Percentiles rank a stretch among this genome's conserved stretches.
Conservation (phyloP, 2,888 invertebrate species). For the Dyspetes luteomarginatus region DNA sequence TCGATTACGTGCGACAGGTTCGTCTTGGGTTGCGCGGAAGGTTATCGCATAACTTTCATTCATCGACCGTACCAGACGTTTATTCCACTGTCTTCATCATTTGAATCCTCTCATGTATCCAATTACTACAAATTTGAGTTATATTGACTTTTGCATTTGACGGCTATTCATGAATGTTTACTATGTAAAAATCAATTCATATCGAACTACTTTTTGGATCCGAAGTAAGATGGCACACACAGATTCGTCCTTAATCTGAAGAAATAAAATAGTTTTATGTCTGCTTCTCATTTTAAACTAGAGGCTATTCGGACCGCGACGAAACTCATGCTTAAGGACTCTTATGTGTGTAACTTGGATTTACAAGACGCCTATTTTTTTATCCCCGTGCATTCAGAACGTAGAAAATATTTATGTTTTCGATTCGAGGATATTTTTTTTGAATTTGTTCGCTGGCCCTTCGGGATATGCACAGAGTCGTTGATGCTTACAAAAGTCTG, state of each 20-base stretch:
- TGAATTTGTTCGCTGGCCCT: not conserved
- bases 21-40: not conserved
- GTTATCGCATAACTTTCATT: not conserved
- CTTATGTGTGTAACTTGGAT: not conserved
- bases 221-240: too few species aligned
- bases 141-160: not conserved
- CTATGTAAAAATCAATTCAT: slow-evolving; percentile 27
- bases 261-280: too few species aligned
- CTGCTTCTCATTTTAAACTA: not conserved
- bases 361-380: not conserved
- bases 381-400: not conserved
- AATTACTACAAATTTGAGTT: not conserved
- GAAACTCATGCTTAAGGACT: not conserved
- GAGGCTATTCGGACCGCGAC: not conserved
- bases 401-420: not conserved
- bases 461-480: not conserved
- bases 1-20: slow-evolving; percentile 18
- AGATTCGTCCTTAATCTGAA: too few species aligned
- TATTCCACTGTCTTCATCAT: not conserved
- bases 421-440: not conserved
- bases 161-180: slow-evolving; percentile 36
- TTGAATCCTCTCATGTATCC: not conserved
- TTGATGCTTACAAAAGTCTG: not conserved
- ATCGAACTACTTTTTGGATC: too few species aligned
- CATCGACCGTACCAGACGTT: not conserved